A percentile compares a stretch with the other conserved stretches of the same genome.
phyloP scores from a whole-genome alignment of 2,797 vertebrate genomes.

The Thalassophryne amazonica region DNA sequence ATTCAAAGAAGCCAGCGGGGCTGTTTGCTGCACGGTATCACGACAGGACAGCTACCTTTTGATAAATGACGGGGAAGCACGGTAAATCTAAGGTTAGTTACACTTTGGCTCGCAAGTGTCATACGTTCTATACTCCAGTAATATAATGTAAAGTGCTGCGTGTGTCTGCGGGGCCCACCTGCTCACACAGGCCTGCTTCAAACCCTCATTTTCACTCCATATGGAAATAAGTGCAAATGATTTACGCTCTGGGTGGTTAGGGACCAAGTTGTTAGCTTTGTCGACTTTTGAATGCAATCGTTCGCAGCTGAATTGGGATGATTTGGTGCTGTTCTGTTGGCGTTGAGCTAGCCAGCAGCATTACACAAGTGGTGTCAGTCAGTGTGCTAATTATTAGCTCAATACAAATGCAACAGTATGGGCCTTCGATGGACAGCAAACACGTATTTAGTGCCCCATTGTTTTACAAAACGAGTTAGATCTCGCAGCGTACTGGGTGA shows the following conservation, averaged over 20 bases:
- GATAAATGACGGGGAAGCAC: neutral
- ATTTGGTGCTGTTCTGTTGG: conserved; percentile 7
- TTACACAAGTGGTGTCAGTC: conserved; percentile 57
- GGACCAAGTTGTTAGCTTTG: neutral
- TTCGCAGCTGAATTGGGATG: neutral
- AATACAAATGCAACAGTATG: conserved; percentile 40
- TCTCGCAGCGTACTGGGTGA: neutral
- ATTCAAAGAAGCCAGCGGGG: conserved; percentile 55
- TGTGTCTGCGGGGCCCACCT: conserved; percentile 74
- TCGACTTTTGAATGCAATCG: neutral
- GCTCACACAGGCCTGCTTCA: conserved; percentile 65
- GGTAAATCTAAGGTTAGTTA: neutral
- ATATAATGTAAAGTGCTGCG: conserved; percentile 58
- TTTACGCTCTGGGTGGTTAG: rapidly evolving
- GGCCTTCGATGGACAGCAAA: conserved; percentile 21
- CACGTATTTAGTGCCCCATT: neutral
- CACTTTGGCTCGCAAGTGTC: conserved; percentile 22
- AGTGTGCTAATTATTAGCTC: conserved; percentile 43
- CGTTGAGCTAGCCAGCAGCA: conserved; percentile 42
- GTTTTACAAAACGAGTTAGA: neutral
- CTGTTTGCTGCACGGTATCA: neutral
- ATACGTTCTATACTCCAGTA: conserved; percentile 10
- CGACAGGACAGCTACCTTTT: neutral
- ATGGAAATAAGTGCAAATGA: neutral
- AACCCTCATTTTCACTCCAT: conserved; percentile 35